A percentile compares a stretch with the other conserved stretches of the same genome.
phyloP scores from a whole-genome alignment of 2,797 vertebrate species.

The Podargus strigoides region DNA sequence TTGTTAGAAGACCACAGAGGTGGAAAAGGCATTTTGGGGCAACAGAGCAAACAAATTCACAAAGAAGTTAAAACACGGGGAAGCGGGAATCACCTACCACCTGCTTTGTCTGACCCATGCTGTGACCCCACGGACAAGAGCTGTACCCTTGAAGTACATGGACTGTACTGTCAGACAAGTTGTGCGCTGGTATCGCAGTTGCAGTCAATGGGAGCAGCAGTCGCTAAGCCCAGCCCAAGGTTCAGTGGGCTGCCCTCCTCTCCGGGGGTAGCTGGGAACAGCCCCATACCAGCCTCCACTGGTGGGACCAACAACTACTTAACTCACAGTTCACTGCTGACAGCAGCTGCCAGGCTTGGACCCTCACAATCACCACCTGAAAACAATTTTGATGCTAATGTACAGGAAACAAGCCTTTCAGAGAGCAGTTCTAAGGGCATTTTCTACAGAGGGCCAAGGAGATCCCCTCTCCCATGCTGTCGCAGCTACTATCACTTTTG shows the following conservation, averaged over 20 bases:
- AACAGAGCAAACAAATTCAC: not conserved
- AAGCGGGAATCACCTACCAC: not conserved
- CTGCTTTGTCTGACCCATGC: not conserved
- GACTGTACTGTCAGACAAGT: no score
- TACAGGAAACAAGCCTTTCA: not conserved
- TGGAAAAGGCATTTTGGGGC: not conserved
- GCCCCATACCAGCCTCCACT: not conserved
- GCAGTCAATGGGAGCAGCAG: not conserved
- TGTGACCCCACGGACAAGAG: not conserved
- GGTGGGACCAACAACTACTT: not conserved
- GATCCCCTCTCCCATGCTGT: not conserved
- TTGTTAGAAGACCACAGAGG: not conserved
- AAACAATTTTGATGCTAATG: not conserved
- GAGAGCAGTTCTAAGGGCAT: not conserved
- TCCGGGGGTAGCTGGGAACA: not conserved
- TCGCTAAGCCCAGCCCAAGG: not conserved
- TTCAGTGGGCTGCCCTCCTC: fast-evolving
- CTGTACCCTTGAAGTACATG: fast-evolving
- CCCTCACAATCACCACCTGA: not conserved
- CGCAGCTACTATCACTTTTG: not conserved
- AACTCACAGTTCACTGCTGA: not conserved
- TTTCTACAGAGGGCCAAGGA: not conserved
- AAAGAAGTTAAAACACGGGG: not conserved
- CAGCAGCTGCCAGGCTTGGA: not conserved
- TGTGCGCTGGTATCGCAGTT: fast-evolving